Base-by-base conservation (phyloP, 2,888 invertebrate genomes). In the Sinelater perroti region DNA sequence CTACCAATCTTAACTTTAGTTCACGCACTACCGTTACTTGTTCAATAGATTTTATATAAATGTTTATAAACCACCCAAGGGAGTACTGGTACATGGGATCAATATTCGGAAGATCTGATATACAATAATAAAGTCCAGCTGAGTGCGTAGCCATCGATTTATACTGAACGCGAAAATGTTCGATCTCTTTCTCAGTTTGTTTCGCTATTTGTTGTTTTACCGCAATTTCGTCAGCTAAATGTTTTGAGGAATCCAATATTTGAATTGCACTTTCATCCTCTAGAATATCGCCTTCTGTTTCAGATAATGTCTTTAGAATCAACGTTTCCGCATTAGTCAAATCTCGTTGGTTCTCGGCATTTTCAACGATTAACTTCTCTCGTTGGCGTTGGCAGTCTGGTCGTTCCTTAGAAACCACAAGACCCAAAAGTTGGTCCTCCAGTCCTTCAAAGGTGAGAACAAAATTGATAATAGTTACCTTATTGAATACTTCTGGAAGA, bases 51-150 rank as follows among this genome's bases (percentile, higher is more conserved):
- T 83, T 81, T 3, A 89, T 79, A 71, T 91, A 93, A 24, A 94
- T 81, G 77, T 89, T 89, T 62, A 93, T 90, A 77, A 93, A 94
- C 93, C 94, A 94, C 7, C 84, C 84, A 33, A 93, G 80, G 0
- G 93, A 93, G 77, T 90, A 94, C 76, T 93, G 93, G 77, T 93
- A 94, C 92, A 93, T 93, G 4, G 91, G 91, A 78, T 93, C 91
- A 21, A 94, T 88, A 72, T 89, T 90, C 6, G 91, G 89, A 64
- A 93, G 79, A 79, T 93, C 91, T 1, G 90, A 89, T 17, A 93
- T 86, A 66, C 91, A 91, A 73, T 93, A 92, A 76, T 92, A 93
- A 36, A 93, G 79, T 30, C 88, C 85, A 5, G 93, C 87, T 7
- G 91, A 89, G 78, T 92, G 90, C 54, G 87, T 87, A 4, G 93